Evolutionary conservation across 2,113 vertebrate species (phyloP), one percentile per base, ranked within the genome.

Genomic region (Pelusios castaneus): DNA sequence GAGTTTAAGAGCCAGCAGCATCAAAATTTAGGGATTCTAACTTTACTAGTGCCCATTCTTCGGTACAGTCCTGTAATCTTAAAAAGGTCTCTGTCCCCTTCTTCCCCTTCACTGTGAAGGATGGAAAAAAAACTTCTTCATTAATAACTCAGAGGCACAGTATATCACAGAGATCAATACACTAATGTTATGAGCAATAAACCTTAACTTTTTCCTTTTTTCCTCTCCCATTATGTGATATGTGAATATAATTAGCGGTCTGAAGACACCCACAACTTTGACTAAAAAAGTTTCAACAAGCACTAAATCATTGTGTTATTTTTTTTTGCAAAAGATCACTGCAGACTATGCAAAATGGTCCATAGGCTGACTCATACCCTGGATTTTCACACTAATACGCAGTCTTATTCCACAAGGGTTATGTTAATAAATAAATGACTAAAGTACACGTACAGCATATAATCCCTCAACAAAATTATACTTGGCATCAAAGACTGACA

Each of bases 361-460:
- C 22, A 10, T 52, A 73, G 54, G 52, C 86, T 96, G 96, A 95
- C 84, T 96, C 85, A 96, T 73, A 93, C 87, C 75, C 60, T 93
- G 92, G 93, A 92, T 97, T 95, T 96, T 91, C 90, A 91, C 79
- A 54, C 70, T 96, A 31, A 84, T 27, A 73, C 24, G 60, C 2
- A 1, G 49, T 79, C 80, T 93, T 80, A 96, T 91, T 84, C 82
- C 82, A 83, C 90, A 34, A 79, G 52, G 49, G 10, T 96, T 87
- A 25, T 21, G 52, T 70, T 80, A 12, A 84, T 77, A 3, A 76
- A 1, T 38, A 3, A 0, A 34, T 76, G 41, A 76, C 88, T 75
- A 86, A 86, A 58, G 43, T 47, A 60, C 54, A 19, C 9, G 8
- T 13, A 14, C 38, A 54, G 81, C 51, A 60, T 82, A 89, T 86